A percentile compares a stretch with the other conserved stretches of the same genome.
Conservation (phyloP, 2,888 invertebrate genomes). For the Siphonodentalium dalli region DNA sequence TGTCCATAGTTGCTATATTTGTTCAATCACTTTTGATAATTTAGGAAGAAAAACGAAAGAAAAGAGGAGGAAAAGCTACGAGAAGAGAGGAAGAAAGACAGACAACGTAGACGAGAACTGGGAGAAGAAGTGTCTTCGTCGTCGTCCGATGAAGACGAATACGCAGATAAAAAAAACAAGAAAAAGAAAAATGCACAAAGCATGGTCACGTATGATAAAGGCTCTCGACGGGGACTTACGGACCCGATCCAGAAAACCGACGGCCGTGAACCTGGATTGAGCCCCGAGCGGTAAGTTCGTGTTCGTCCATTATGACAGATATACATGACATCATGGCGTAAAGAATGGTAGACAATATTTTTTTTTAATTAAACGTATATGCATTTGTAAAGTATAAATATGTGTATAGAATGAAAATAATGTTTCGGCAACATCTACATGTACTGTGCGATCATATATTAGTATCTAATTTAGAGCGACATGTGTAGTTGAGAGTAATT, state of each 20-base stretch:
- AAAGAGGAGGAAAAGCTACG: conserved; percentile 35
- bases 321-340: not conserved
- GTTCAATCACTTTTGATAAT: too few species aligned
- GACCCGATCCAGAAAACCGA: conserved; percentile 26
- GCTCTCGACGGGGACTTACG: conserved; percentile 18
- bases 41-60: conserved; percentile 21
- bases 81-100: conserved; percentile 37
- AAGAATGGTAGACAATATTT: too few species aligned
- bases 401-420: too few species aligned
- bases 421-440: too few species aligned
- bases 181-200: too few species aligned
- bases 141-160: conserved; percentile 6
- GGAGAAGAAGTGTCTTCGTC: conserved; percentile 2
- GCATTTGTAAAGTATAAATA: too few species aligned
- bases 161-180: conserved; percentile 23
- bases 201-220: conserved; percentile 44
- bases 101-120: too few species aligned
- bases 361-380: too few species aligned
- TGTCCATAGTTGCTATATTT: too few species aligned
- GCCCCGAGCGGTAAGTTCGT: conserved; percentile 34
- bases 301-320: not conserved
- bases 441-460: too few species aligned
- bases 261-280: conserved; percentile 31
- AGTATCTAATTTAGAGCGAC: too few species aligned
- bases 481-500: too few species aligned